phyloP scores from a whole-genome alignment of 2,888 invertebrate genomes.

The Lasioglossum marginatum region DNA sequence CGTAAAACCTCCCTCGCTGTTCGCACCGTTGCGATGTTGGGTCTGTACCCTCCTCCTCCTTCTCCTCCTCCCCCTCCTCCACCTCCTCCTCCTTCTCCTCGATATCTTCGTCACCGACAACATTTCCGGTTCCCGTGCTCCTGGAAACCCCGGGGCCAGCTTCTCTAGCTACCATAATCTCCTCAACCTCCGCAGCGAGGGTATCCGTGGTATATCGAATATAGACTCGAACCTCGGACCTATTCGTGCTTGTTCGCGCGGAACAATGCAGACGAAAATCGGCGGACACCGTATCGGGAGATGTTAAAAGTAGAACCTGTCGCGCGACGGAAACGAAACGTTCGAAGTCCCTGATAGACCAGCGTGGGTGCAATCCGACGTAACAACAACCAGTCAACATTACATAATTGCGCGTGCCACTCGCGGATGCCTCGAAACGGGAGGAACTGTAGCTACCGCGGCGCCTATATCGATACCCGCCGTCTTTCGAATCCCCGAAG shows the following conservation, averaged over 20 bases:
- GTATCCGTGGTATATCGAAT: neutral
- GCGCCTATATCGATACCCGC: constrained; percentile 48
- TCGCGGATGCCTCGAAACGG: constrained; percentile 38
- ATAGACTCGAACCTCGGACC: neutral
- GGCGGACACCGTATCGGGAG: neutral
- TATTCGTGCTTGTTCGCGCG: neutral
- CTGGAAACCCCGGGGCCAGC: neutral
- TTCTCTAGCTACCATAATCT: neutral
- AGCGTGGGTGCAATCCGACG: constrained; percentile 9
- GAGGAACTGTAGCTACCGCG: constrained; percentile 35
- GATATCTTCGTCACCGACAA: constrained; percentile 45
- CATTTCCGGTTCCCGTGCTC: constrained; percentile 5
- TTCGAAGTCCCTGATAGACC: neutral
- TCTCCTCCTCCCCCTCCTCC: constrained; percentile 5
- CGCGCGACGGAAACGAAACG: neutral
- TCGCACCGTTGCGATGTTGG: too few relatives aligned
- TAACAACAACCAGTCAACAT: constrained; percentile 34
- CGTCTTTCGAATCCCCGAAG: neutral
- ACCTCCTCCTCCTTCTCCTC: constrained; percentile 24
- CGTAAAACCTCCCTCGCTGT: neutral
- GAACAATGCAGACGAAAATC: neutral
- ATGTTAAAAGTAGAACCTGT: neutral
- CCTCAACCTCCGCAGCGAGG: neutral
- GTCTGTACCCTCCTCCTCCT: too few relatives aligned
- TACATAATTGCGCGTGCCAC: constrained; percentile 47